Base-by-base conservation (phyloP, 1,140 invertebrate genomes). In the Saccostrea glomerata region DNA sequence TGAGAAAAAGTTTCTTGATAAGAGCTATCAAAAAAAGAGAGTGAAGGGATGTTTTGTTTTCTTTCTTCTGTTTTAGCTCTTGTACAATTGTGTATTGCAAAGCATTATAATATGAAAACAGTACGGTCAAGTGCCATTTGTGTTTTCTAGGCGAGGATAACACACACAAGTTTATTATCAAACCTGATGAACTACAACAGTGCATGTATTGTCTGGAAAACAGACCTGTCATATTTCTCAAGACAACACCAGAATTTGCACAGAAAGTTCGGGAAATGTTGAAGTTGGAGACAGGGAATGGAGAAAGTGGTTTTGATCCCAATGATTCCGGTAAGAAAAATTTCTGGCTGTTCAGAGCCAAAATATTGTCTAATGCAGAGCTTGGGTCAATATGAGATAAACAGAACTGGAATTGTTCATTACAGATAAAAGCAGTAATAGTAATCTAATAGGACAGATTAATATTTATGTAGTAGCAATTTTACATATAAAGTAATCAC, bases 201-300 rank as follows among this genome's bases (percentile, higher is more conserved):
- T 93, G 92, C 84, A 82, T 92, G 82, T 97, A 97, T 60, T 97
- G 97, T 95, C 97, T 97, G 95, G 96, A 96, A 9, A 97, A 97
- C 92, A 95, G 97, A 92, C 97, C 97, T 3, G 96, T 98, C 3
- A 94, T 98, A 85, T 98, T 98, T 95, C 96, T 98, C 92, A 97
- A 97, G 92, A 96, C 97, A 40, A 96, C 96, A 86, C 95, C 96
- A 82, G 95, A 94, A 58, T 97, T 96, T 93, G 97, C 96, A 54
- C 95, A 94, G 20, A 96, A 96, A 91, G 96, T 98, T 88, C 96
- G 97, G 88, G 92, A 96, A 25, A 95, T 98, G 84, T 96, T 96
- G 60, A 97, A 97, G 97, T 83, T 55, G 13, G 54, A 90, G 17
- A 54, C 63, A 2, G 40, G 25, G 0, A 63, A 87, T 92, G 85